Evolutionary conservation across 2,888 invertebrate species (phyloP).

Genomic region (Drosophila prostipennis): DNA sequence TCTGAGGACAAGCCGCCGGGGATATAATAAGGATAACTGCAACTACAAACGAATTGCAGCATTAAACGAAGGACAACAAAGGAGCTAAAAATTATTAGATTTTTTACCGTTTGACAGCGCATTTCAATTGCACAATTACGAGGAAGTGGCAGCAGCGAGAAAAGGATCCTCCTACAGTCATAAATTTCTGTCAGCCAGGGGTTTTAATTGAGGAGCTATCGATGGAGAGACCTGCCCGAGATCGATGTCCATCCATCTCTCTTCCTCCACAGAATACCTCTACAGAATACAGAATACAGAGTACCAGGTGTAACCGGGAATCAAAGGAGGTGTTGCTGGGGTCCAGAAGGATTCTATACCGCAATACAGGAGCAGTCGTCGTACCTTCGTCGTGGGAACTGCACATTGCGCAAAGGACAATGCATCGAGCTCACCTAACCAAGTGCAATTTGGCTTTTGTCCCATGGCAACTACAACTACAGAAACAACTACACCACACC

Average conservation of each 20-base stretch:
- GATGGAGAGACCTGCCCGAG: conserved; percentile 46
- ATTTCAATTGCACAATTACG: conserved; percentile 63
- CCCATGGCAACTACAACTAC: conserved; percentile 17
- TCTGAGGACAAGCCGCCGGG: conserved; percentile 38
- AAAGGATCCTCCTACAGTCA: conserved; percentile 45
- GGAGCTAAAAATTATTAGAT: conserved; percentile 64
- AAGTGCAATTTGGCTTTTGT: conserved; percentile 73
- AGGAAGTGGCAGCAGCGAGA: conserved; percentile 57
- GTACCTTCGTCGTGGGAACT: conserved; percentile 67
- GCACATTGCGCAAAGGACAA: conserved; percentile 79
- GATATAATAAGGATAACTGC: conserved; percentile 28
- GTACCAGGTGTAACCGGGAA: conserved; percentile 70
- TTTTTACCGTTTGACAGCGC: conserved; percentile 67
- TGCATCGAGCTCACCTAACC: conserved; percentile 49
- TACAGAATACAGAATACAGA: conserved; percentile 43
- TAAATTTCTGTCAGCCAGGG: conserved; percentile 75
- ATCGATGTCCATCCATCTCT: conserved; percentile 45
- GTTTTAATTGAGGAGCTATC: conserved; percentile 72
- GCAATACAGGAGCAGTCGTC: conserved; percentile 38
- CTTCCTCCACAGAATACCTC: conserved; percentile 27
- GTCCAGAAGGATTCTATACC: conserved; percentile 22
- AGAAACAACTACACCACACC: conserved; percentile 45
- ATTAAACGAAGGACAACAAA: conserved; percentile 43
- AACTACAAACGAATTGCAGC: conserved; percentile 55
- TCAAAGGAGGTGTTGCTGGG: conserved; percentile 63